Conservation (phyloP, 2,888 invertebrate genomes). For the Philaethria dido region DNA sequence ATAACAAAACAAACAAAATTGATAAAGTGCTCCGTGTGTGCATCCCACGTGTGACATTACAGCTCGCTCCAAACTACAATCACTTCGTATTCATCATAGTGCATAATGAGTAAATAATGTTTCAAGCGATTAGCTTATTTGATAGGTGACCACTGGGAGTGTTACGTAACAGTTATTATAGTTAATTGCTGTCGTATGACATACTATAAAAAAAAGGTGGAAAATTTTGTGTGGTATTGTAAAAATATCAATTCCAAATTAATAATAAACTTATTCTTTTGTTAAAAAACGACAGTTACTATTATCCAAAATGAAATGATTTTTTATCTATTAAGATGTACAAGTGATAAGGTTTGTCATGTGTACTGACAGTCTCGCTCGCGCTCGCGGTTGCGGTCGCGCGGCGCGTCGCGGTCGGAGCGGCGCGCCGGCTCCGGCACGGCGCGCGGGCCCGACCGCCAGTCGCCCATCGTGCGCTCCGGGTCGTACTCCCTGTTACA, state of each 20-base stretch:
- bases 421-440: slow-evolving; percentile 70
- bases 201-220: slow-evolving; percentile 5
- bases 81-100: slow-evolving; percentile 64
- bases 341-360: neutral
- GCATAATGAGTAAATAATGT: slow-evolving; percentile 36
- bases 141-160: neutral
- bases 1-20: slow-evolving; percentile 34
- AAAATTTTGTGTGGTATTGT: neutral
- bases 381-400: slow-evolving; percentile 53
- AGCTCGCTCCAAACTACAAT: slow-evolving; percentile 75
- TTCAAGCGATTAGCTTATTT: slow-evolving; percentile 1
- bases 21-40: slow-evolving; percentile 84
- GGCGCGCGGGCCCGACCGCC: slow-evolving; percentile 88
- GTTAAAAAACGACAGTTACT: neutral
- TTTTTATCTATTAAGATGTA: neutral
- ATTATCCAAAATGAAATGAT: too few species aligned
- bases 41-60: slow-evolving; percentile 89
- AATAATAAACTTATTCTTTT: neutral
- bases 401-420: slow-evolving; percentile 58
- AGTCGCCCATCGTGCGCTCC: slow-evolving; percentile 89
- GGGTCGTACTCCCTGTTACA: slow-evolving; percentile 81
- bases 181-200: neutral
- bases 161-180: neutral
- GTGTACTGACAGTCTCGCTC: slow-evolving; percentile 62
- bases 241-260: too few species aligned